Evolutionary conservation across 2,888 invertebrate genomes (phyloP), one percentile per base, ranked within the genome.

Genomic region (Anthophora plumipes): DNA sequence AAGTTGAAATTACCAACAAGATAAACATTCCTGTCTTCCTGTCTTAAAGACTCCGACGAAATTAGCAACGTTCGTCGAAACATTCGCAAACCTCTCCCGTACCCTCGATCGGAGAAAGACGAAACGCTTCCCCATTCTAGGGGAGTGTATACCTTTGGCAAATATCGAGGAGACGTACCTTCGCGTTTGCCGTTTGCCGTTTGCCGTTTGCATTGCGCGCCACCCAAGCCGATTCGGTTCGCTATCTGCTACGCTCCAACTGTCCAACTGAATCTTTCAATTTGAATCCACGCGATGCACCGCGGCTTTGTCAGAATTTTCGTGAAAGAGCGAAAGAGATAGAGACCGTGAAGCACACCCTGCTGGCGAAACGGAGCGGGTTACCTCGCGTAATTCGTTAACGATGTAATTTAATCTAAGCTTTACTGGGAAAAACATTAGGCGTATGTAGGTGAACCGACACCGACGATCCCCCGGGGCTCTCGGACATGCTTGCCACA

Each of bases 381-480:
- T n/a, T n/a, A n/a, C n/a, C n/a, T 39, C 70, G 43, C n/a, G 20
- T 60, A 46, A 77, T 68, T 55, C 63, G 52, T 52, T 63, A 67
- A 73, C 81, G 73, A 22, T 57, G 84, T 82, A 84, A 84, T 86
- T 81, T 83, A 86, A 83, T 84, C 72, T 46, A 74, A 74, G 41
- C 46, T 31, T 52, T 72, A 46, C 54, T 39, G 8, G 52, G 61
- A 75, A 84, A 80, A 72, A 60, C 77, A 66, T 79, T 63, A 80
- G 75, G 55, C 74, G 67, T 80, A 87, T 83, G 73, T 84, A 82
- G 85, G 86, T 82, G 82, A 88, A 83, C 41, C 67, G 54, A n/a
- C 73, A 52, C 6, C 31, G 82, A 77, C 64, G 69, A 81, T 84
- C 89, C 88, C 89, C 70, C 55, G 80, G 82, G 89, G 71, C 78